phyloP scores from a whole-genome alignment of 2,888 invertebrate genomes.

The Rapana venosa region DNA sequence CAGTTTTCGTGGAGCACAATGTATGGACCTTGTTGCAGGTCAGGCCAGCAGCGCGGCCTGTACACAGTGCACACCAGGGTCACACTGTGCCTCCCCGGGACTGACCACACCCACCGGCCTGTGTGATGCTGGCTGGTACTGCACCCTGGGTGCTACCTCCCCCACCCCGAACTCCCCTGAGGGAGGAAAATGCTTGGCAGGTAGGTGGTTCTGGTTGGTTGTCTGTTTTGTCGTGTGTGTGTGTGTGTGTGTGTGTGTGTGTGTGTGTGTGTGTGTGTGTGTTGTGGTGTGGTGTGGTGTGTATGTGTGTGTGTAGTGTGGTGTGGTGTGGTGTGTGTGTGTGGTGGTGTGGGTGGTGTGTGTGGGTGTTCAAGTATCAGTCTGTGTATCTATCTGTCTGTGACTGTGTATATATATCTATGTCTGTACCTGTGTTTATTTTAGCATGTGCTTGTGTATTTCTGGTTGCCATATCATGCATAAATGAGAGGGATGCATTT shows the following conservation, averaged over 20 bases:
- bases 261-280: not conserved
- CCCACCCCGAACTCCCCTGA: conserved; percentile 70
- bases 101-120: conserved; percentile 61
- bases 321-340: conserved; percentile 18
- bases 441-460: too few relatives aligned
- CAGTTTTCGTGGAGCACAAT: too few relatives aligned
- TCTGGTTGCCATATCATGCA: too few relatives aligned
- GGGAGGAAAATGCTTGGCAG: conserved; percentile 73
- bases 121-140: conserved; percentile 73
- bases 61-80: conserved; percentile 66
- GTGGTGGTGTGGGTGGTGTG: not conserved
- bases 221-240: not conserved
- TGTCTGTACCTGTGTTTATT: too few relatives aligned
- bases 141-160: conserved; percentile 65
- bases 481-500: too few relatives aligned
- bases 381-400: not conserved
- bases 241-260: not conserved
- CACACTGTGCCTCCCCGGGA: conserved; percentile 68
- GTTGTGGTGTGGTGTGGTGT: not conserved
- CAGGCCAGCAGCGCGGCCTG: conserved; percentile 64
- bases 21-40: conserved; percentile 55
- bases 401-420: not conserved
- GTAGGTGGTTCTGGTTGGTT: conserved; percentile 45
- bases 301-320: not conserved
- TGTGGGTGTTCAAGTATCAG: not conserved